Evolutionary conservation across 2,113 vertebrate species (phyloP).

Genomic region (Phaethornis superciliosus): DNA sequence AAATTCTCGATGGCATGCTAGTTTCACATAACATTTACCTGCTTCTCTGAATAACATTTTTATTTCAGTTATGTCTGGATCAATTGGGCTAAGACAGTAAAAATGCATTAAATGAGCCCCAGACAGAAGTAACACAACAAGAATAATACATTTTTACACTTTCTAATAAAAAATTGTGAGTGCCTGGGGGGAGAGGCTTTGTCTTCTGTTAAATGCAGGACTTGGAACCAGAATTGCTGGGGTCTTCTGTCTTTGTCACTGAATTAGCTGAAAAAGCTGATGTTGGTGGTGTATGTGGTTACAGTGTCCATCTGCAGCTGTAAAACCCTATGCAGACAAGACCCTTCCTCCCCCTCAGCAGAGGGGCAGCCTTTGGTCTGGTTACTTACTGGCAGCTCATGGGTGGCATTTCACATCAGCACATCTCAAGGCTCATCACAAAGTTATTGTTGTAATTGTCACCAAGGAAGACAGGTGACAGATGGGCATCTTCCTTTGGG

Average conservation of each 20-base stretch:
- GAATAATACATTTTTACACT: background rate
- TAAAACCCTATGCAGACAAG: background rate
- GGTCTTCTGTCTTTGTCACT: background rate
- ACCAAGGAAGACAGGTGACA: background rate
- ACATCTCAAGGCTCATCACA: background rate
- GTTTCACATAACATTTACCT: background rate
- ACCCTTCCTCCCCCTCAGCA: rapidly evolving
- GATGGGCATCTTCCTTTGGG: background rate
- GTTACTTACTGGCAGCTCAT: background rate
- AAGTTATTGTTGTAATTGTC: background rate
- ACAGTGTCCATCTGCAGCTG: background rate
- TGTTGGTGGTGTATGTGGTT: background rate
- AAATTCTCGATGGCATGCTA: background rate
- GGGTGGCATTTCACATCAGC: background rate
- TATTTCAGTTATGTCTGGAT: background rate
- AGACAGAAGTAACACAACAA: background rate
- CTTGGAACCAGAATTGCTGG: background rate
- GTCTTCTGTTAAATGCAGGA: background rate
- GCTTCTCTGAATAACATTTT: background rate
- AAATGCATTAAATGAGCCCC: background rate
- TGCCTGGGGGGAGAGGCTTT: background rate
- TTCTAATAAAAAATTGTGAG: background rate
- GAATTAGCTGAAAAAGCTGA: background rate
- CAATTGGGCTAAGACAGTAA: background rate
- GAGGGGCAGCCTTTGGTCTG: background rate